Evolutionary conservation across 92 coral and sea anemone species (phyloP).

Genomic region (Pocillopora meandrina): DNA sequence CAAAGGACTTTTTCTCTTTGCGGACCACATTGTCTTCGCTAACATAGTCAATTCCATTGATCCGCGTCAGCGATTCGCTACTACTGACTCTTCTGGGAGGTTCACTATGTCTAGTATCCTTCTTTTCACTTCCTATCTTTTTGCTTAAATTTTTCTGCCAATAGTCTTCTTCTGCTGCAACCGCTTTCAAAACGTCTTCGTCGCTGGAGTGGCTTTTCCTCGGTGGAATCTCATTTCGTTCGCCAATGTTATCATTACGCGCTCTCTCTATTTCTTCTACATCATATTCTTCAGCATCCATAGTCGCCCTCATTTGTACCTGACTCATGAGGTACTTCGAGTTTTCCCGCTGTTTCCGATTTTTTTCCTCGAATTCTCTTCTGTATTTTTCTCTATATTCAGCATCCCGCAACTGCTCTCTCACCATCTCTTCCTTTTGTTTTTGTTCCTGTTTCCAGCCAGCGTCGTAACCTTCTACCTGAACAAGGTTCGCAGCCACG

Average conservation of each 20-base stretch:
- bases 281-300: slow-evolving; percentile 57
- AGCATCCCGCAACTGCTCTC: slow-evolving; percentile 58
- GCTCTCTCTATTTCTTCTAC: slow-evolving; percentile 18
- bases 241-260: slow-evolving; percentile 16
- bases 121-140: slow-evolving; percentile 29
- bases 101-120: slow-evolving; percentile 31
- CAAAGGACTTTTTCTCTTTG: slow-evolving; percentile 39
- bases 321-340: slow-evolving; percentile 61
- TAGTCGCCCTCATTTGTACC: slow-evolving; percentile 69
- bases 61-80: slow-evolving; percentile 15
- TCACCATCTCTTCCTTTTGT: slow-evolving; percentile 32
- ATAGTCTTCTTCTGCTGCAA: slow-evolving; percentile 50
- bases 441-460: slow-evolving; percentile 29
- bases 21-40: slow-evolving; percentile 15
- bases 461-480: background rate
- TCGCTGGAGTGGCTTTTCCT: background rate
- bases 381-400: slow-evolving; percentile 77
- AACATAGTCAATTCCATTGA: slow-evolving; percentile 19
- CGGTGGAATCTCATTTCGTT: background rate
- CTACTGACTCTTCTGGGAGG: slow-evolving; percentile 25
- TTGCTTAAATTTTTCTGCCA: slow-evolving; percentile 50
- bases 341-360: slow-evolving; percentile 80
- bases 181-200: slow-evolving; percentile 41
- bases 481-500: background rate
- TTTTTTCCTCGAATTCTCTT: slow-evolving; percentile 78